phyloP scores from a whole-genome alignment of 2,113 vertebrate genomes.

The Xenopus laevis region DNA sequence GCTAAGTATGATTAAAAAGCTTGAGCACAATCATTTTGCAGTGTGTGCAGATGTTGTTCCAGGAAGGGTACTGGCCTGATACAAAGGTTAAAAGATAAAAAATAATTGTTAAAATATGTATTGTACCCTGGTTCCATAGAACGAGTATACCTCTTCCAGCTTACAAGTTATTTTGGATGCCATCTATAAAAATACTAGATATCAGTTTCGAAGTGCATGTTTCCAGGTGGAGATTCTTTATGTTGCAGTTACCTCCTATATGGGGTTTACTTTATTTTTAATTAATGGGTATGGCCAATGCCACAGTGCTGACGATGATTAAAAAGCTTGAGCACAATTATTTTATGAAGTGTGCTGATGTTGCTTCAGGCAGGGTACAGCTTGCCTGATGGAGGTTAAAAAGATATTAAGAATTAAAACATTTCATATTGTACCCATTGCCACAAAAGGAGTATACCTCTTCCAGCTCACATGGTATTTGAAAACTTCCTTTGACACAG shows the following conservation, averaged over 20 bases:
- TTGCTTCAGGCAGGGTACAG: background rate
- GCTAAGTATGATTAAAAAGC: constrained; percentile 27
- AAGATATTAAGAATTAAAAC: constrained; percentile 44
- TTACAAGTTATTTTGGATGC: background rate
- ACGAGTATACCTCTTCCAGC: constrained; percentile 9
- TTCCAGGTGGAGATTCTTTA: constrained; percentile 3
- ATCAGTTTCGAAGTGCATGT: background rate
- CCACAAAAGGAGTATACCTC: constrained; percentile 11
- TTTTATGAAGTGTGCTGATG: constrained; percentile 24
- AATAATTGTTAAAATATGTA: background rate
- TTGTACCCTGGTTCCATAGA: constrained; percentile 16
- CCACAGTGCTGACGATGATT: constrained; percentile 23
- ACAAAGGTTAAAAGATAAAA: constrained; percentile 55
- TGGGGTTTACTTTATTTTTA: constrained; percentile 1
- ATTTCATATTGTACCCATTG: constrained; percentile 14
- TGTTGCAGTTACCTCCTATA: constrained; percentile 40
- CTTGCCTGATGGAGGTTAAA: constrained; percentile 50
- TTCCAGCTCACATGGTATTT: background rate
- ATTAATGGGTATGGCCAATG: background rate
- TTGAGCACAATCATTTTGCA: background rate
- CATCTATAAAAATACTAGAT: background rate
- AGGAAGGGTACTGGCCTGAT: constrained; percentile 6
- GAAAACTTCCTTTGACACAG: constrained; percentile 8
- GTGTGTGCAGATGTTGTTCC: constrained; percentile 21
- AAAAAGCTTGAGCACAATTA: constrained; percentile 7